Percentiles rank a stretch among this genome's conserved stretches.
Conservation (phyloP, 1,140 invertebrate genomes). For the Spodoptera frugiperda region DNA sequence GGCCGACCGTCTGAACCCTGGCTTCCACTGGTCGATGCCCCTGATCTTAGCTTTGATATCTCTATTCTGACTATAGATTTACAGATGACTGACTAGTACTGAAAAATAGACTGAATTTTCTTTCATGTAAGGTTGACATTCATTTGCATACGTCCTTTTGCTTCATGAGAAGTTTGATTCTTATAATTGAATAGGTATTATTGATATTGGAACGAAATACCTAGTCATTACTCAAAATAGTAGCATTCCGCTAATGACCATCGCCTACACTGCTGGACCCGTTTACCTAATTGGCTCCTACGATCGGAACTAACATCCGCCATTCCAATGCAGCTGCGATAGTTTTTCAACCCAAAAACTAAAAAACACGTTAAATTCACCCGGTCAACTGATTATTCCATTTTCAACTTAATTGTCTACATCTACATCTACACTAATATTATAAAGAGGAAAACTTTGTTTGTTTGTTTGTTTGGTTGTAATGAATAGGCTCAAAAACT, state of each 20-base stretch:
- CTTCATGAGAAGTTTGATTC: too few relatives aligned
- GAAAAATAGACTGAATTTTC: too few relatives aligned
- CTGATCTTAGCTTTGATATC: neutral
- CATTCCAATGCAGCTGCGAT: constrained; percentile 20
- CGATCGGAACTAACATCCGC: neutral
- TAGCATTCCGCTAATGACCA: constrained; percentile 5
- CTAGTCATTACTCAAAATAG: constrained; percentile 21
- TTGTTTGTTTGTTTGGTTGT: too few relatives aligned
- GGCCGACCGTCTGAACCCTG: constrained; percentile 3
- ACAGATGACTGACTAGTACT: neutral
- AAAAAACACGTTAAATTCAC: too few relatives aligned
- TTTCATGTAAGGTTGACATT: too few relatives aligned
- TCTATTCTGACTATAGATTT: neutral
- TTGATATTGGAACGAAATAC: neutral
- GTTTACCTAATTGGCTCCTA: constrained; percentile 28
- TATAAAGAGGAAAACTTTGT: too few relatives aligned
- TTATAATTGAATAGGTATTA: neutral
- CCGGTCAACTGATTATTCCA: too few relatives aligned
- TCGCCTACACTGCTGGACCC: constrained; percentile 8
- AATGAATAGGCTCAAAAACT: too few relatives aligned
- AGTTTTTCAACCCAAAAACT: constrained; percentile 1
- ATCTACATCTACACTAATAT: too few relatives aligned
- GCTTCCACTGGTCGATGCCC: neutral
- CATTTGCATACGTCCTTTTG: too few relatives aligned
- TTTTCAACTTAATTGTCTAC: too few relatives aligned